Evolutionary conservation across 2,113 vertebrate genomes (phyloP), one percentile per base, ranked within the genome.

Genomic region (Acrocephalus kingi): DNA sequence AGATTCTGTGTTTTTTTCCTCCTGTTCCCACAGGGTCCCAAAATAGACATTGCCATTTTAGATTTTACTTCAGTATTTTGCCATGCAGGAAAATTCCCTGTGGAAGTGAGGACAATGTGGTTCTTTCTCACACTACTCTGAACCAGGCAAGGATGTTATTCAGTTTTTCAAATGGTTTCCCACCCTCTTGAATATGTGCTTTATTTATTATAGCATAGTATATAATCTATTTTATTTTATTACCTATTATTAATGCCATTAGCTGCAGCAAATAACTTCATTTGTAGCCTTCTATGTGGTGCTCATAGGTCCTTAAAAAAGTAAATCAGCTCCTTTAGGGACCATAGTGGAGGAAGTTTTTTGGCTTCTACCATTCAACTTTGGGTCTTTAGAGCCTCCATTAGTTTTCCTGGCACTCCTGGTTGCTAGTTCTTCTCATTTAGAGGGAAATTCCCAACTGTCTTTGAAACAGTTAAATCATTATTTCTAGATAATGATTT

Each of bases 201-300:
- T 59, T 64, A 16, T 77, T 87, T 69, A 35, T 31, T 61, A 23
- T 5, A 28, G 19, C 8, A 41, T 17, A 30, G 7, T 27, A 6
- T 41, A 56, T 15, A 0, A 61, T 61, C 35, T 49, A 2, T 25
- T 74, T 3, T 43, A 31, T 71, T 51, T 12, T 56, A 31, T 66
- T 73, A 7, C 27, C 7, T 59, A 18, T 79, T 89, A 45, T 58
- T 86, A 77, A 45, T 48, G 24, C 33, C 59, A 5, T 39, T 84
- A 59, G 67, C 23, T 48, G 19, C 48, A 59, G 45, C 6, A 80
- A 35, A 35, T 62, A 21, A 39, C 28, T 79, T 55, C 6, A 15
- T 49, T 73, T 2, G 1, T 43, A 63, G 31, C 11, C 15, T n/a
- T 24, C 20, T 77, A 24, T 43, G 18, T 59, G 0, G 0, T 75